Evolutionary conservation across 2,888 invertebrate genomes (phyloP).

Genomic region (Epinotia brunnichana): DNA sequence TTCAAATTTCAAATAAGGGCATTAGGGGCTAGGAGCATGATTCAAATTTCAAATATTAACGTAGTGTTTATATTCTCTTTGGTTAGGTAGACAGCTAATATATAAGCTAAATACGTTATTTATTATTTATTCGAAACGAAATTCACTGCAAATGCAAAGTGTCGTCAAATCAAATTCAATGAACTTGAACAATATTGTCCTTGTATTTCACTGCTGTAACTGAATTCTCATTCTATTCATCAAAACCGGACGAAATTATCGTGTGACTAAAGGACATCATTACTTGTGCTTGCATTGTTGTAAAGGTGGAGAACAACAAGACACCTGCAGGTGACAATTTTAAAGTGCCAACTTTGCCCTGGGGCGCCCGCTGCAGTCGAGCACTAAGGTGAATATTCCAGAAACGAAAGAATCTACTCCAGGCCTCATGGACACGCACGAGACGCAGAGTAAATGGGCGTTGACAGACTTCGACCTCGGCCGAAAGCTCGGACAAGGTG

Average conservation of each 20-base stretch:
- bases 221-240: neutral
- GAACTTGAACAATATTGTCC: neutral
- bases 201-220: neutral
- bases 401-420: slow-evolving; percentile 58
- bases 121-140: slow-evolving; percentile 25
- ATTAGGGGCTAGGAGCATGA: too few species aligned
- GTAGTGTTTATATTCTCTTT: too few species aligned
- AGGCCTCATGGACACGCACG: slow-evolving; percentile 57
- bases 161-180: neutral
- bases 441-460: slow-evolving; percentile 86
- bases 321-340: slow-evolving; percentile 61
- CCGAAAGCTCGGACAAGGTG: slow-evolving; percentile 95
- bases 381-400: slow-evolving; percentile 57
- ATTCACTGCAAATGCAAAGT: neutral
- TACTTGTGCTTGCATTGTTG: slow-evolving; percentile 1
- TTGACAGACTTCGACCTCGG: slow-evolving; percentile 97
- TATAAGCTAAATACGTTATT: slow-evolving; percentile 42
- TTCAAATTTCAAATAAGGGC: too few species aligned
- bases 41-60: too few species aligned
- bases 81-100: too few species aligned
- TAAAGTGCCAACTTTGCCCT: slow-evolving; percentile 73
- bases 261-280: slow-evolving; percentile 14
- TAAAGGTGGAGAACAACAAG: slow-evolving; percentile 57
- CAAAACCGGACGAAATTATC: slow-evolving; percentile 9
- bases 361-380: slow-evolving; percentile 58